A percentile compares a stretch with the other conserved stretches of the same genome.
phyloP scores from a whole-genome alignment of 2,113 vertebrate genomes.

The Chamaetylas fuelleborni region DNA sequence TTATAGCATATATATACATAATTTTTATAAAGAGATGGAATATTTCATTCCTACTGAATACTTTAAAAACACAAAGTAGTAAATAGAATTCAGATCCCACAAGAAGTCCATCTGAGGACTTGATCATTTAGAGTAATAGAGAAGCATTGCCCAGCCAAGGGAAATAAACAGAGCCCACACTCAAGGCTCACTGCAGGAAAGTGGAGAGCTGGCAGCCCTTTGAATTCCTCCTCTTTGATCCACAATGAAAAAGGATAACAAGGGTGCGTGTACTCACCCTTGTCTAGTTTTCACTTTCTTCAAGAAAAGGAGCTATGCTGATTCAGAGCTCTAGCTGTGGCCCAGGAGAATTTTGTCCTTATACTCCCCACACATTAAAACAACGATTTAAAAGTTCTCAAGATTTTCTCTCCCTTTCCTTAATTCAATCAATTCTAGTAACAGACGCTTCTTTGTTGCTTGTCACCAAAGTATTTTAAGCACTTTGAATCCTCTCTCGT shows the following conservation, averaged over 20 bases:
- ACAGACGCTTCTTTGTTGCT: conserved; percentile 7
- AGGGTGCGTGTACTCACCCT: not conserved
- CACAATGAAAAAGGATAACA: conserved; percentile 24
- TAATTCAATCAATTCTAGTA: not conserved
- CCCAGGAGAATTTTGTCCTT: not conserved
- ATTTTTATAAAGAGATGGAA: not conserved
- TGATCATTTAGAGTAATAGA: not conserved
- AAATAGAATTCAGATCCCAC: not conserved
- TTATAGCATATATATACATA: not conserved
- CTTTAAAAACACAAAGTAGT: not conserved
- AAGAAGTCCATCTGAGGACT: not conserved
- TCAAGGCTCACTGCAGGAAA: not conserved
- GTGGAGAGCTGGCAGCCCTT: not conserved
- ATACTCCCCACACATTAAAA: not conserved
- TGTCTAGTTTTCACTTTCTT: conserved; percentile 37
- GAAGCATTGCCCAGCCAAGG: not conserved
- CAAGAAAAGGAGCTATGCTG: conserved; percentile 9
- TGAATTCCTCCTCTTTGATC: conserved; percentile 51
- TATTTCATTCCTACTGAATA: conserved; percentile 1
- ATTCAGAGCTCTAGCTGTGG: not conserved
- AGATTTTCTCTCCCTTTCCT: not conserved
- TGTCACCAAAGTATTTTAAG: conserved; percentile 24
- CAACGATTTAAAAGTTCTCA: not conserved
- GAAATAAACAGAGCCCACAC: not conserved
- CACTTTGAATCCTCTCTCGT: not conserved